Conservation (phyloP, 2,888 invertebrate species). For the Aphidius colemani region DNA sequence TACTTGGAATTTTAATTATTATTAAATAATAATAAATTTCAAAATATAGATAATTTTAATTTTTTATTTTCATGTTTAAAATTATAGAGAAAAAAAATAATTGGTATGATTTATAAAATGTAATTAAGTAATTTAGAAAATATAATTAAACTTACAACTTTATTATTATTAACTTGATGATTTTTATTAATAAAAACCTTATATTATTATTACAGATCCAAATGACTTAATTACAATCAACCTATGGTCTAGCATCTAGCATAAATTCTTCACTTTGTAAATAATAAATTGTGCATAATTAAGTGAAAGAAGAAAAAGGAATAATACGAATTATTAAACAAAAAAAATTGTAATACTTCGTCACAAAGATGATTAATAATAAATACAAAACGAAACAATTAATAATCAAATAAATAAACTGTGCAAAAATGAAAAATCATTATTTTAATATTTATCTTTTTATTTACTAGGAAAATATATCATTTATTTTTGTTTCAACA, state of each 20-base stretch:
- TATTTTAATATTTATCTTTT: too few relatives aligned
- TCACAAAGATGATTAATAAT: conserved; percentile 29
- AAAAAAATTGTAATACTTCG: conserved; percentile 29
- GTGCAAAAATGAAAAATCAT: conserved; percentile 30
- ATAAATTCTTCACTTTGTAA: conserved; percentile 44
- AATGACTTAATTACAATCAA: conserved; percentile 41
- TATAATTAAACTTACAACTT: neutral
- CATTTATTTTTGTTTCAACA: too few relatives aligned
- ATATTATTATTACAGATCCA: conserved; percentile 51
- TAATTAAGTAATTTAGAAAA: conserved; percentile 17
- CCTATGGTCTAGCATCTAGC: conserved; percentile 39
- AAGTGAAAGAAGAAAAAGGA: conserved; percentile 8
- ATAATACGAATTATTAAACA: neutral
- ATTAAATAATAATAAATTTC: neutral
- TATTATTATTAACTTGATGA: too few relatives aligned
- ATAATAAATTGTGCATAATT: conserved; percentile 39
- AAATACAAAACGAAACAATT: conserved; percentile 28
- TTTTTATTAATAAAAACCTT: neutral
- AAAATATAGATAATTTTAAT: neutral
- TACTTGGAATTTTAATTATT: neutral
- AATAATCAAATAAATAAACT: conserved; percentile 22
- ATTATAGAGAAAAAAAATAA: too few relatives aligned
- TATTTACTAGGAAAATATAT: too few relatives aligned
- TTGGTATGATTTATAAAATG: neutral
- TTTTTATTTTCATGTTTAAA: too few relatives aligned